A percentile compares a stretch with the other conserved stretches of the same genome.
These are phyloP conservation scores for Erynnis tages DNA, from an alignment of 2,888 invertebrate species.

Conservation along the genomic window DNA sequence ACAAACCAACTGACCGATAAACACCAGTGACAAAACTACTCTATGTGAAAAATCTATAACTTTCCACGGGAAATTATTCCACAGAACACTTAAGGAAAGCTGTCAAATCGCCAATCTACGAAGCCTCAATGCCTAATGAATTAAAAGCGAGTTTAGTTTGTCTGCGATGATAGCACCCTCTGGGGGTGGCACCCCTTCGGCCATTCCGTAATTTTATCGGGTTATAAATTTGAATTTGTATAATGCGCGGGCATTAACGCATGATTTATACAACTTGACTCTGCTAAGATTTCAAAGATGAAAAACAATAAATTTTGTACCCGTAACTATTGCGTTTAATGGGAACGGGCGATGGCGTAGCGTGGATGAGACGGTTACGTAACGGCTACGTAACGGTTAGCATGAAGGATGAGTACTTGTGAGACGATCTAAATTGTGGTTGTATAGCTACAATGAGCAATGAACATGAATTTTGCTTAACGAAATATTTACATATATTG, in stretches of 20 bases:
- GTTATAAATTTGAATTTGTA: conserved; percentile 83
- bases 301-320: conserved; percentile 80
- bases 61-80: too few species aligned
- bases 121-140: conserved; percentile 54
- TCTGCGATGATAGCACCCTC: conserved; percentile 48
- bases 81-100: too few species aligned
- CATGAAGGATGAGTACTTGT: too few species aligned
- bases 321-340: conserved; percentile 78
- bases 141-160: conserved; percentile 71
- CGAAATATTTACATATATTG: too few species aligned
- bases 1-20: too few species aligned
- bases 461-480: too few species aligned
- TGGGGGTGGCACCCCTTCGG: conserved; percentile 56
- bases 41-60: too few species aligned
- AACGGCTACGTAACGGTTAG: too few species aligned
- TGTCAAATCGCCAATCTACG: conserved; percentile 26
- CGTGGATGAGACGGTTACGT: conserved; percentile 44
- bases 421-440: too few species aligned
- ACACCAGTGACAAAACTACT: too few species aligned
- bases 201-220: conserved; percentile 81
- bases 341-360: conserved; percentile 44
- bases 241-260: conserved; percentile 79
- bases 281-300: conserved; percentile 81
- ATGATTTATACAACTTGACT: conserved; percentile 81
- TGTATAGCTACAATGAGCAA: too few species aligned